Evolutionary conservation across 1,140 invertebrate genomes (phyloP), one percentile per base, ranked within the genome.

Genomic region (Apis cerana): DNA sequence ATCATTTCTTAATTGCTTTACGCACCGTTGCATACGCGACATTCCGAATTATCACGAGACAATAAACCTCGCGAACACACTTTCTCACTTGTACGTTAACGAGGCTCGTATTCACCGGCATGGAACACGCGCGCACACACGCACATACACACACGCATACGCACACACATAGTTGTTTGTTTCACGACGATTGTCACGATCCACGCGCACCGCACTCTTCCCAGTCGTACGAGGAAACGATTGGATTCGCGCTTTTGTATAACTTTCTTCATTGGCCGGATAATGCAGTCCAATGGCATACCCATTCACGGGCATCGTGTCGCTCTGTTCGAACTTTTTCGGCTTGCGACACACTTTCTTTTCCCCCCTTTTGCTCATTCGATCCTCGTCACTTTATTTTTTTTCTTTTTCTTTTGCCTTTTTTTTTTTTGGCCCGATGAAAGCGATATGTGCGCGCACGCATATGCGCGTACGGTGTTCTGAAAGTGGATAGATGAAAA

Each of bases 261-360:
- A 81, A 75, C 80, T 81, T 81, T 81, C 80, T 75, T 75, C 72
- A 27, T 50, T 75, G 33, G 33, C 33, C 23, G 27, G 21, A 67
- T 62, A 19, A 75, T 81, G 80, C 80, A 75, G 52, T 15, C 52
- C 52, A 56, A 62, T 58, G 79, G 67, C 70, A 65, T 80, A 52
- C 61, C 11, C 17, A 15, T 80, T 75, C 61, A 65, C n/a, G 50
- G 17, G 8, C 59, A 54, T 10, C 69, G 1, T 27, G 70, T n/a
- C 21, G 13, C 17, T 59, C 65, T 43, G 54, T 17, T 75, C 23
- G 52, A 67, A 75, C 62, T 1, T 59, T 75, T 75, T 75, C 7
- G 23, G 13, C 27, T 54, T 21, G 11, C 62, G 71, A 33, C 62
- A 58, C 23, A 52, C 80, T 75, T 81, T 59, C 80, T 80, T 81